A percentile compares a stretch with the other conserved stretches of the same genome.
phyloP scores from a whole-genome alignment of 2,888 invertebrate genomes.

The Timema cristinae region DNA sequence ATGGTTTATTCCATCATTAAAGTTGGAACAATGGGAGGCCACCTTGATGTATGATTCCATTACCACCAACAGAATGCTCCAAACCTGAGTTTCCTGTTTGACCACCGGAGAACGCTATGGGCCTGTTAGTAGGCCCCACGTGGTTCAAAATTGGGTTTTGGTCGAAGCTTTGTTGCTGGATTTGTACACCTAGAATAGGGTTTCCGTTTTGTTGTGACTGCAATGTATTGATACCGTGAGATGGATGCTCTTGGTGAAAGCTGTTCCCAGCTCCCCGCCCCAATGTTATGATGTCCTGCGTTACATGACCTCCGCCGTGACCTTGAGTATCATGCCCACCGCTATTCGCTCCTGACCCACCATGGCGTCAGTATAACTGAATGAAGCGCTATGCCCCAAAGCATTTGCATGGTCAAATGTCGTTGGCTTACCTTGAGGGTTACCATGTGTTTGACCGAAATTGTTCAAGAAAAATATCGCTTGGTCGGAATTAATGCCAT shows the following conservation, averaged over 20 bases:
- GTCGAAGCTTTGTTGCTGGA: too few species aligned
- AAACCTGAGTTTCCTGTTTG: background rate
- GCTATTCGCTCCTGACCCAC: conserved; percentile 4
- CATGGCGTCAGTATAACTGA: conserved; percentile 26
- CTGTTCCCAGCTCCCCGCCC: too few species aligned
- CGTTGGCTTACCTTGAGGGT: background rate
- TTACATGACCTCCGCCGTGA: too few species aligned
- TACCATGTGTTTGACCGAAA: background rate
- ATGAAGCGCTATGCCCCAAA: conserved; percentile 20
- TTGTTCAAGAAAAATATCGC: background rate
- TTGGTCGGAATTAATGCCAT: background rate
- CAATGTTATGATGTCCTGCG: too few species aligned
- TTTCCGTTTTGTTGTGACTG: too few species aligned
- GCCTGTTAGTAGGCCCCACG: too few species aligned
- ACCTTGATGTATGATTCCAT: background rate
- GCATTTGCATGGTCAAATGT: conserved; percentile 25
- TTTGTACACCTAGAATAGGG: too few species aligned
- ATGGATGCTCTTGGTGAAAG: too few species aligned
- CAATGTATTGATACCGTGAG: too few species aligned
- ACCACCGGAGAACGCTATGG: too few species aligned
- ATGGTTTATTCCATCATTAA: background rate
- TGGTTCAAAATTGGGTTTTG: too few species aligned
- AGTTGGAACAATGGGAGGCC: background rate
- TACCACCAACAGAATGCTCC: background rate
- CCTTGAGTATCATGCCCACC: too few species aligned